Evolutionary conservation across 2,888 invertebrate genomes (phyloP), one percentile per base, ranked within the genome.

Genomic region (Lymantria monacha): DNA sequence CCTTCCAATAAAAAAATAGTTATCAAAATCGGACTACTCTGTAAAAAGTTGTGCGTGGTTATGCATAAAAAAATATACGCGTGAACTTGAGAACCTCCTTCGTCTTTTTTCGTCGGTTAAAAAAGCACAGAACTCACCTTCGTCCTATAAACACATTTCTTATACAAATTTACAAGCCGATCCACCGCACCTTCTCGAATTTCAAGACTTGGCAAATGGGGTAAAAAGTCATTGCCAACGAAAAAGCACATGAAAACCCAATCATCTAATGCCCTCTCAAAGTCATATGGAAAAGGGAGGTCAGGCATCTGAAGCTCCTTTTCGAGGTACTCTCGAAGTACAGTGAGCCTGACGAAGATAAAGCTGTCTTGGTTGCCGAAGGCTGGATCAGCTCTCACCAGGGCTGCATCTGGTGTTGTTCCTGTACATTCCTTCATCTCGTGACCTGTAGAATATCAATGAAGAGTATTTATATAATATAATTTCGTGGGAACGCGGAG

Each of bases 161-260:
- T 99, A 81, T 99, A 99, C 55, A 99, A 87, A 65, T 93, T 95
- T 7, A 99, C 95, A 13, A 99, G 93, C 48, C 98, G 92, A 84
- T 99, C 99, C 44, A 99, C 98, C 0, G 99, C 99, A 0, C 96
- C 97, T 90, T 99, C 99, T 44, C 98, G 93, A 74, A 99, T 99
- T 93, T 99, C 99, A 66, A 99, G 88, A 46, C 98, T 98, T 5
- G 99, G 99, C 62, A 99, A 92, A 92, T 99, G 99, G 0, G 99
- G 99, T 69, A 99, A 85, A 81, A 99, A 99, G 88, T 99, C 99
- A 79, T 99, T 99, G 44, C 99, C 99, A 47, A 99, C 99, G 86
- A 99, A 99, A 92, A 99, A 99, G 80, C 99, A 99, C 98, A 99
- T 98, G 74, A 89, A 88, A 63, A 83, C 99, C 99, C 99, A 99